Evolutionary conservation across 2,797 vertebrate genomes (phyloP).

Genomic region (Peromyscus aztecus): DNA sequence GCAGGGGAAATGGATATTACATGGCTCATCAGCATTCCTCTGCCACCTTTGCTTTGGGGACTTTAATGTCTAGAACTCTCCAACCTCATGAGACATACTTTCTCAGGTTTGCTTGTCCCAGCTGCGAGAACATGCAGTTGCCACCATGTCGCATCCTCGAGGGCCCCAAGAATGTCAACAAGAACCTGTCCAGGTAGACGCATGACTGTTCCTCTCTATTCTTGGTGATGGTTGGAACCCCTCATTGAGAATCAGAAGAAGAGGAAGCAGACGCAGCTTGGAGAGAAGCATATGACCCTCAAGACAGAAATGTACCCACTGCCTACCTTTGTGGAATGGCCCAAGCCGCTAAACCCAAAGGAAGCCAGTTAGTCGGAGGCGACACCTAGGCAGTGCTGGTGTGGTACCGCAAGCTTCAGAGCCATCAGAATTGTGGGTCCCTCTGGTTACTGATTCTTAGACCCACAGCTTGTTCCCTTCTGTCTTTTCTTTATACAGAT

Average conservation of each 20-base stretch:
- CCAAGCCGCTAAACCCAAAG: background rate
- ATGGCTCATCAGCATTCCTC: background rate
- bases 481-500: background rate
- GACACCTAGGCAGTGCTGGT: background rate
- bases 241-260: background rate
- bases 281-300: accelerated
- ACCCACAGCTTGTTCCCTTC: background rate
- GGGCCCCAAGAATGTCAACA: background rate
- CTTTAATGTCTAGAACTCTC: background rate
- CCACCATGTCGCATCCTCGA: background rate
- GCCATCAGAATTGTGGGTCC: background rate
- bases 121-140: background rate
- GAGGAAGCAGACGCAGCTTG: background rate
- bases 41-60: background rate
- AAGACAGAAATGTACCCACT: background rate
- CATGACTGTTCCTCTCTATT: background rate
- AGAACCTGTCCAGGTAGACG: accelerated
- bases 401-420: background rate
- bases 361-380: background rate
- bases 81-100: background rate
- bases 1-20: accelerated
- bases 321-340: background rate
- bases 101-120: background rate
- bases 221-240: background rate
- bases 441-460: background rate